Percentiles rank a stretch among this genome's conserved stretches.
These are phyloP conservation scores for Leptinotarsa rubiginosa DNA, from an alignment of 2,888 invertebrate species.

Conservation along the genomic window DNA sequence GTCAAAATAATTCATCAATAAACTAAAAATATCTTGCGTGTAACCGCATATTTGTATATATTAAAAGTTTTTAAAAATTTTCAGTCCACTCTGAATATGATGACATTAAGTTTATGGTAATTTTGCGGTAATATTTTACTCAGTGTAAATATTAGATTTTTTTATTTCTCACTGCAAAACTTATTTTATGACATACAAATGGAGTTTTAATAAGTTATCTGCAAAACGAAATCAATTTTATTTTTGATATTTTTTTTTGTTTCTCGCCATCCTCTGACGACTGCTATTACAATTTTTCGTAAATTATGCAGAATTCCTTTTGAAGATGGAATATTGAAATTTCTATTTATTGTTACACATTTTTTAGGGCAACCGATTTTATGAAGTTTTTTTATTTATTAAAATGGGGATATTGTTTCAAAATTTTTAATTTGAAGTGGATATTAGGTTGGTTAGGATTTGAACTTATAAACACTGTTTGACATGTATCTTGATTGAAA, in stretches of 20 bases:
- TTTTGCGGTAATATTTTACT: slow-evolving; percentile 64
- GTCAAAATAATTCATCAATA: too few relatives aligned
- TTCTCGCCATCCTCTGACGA: slow-evolving; percentile 29
- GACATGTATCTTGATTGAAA: slow-evolving; percentile 8
- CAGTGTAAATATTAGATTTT: slow-evolving; percentile 47
- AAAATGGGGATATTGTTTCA: slow-evolving; percentile 36
- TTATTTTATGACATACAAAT: slow-evolving; percentile 44
- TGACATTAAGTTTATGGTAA: slow-evolving; percentile 17
- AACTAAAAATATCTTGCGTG: too few relatives aligned
- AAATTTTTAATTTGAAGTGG: slow-evolving; percentile 1
- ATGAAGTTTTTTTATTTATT: slow-evolving; percentile 26
- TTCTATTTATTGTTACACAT: slow-evolving; percentile 22
- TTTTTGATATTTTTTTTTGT: slow-evolving; percentile 41
- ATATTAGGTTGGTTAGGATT: slow-evolving; percentile 10
- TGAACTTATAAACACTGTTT: slow-evolving; percentile 6
- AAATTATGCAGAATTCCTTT: slow-evolving; percentile 18
- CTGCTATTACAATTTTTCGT: slow-evolving; percentile 28
- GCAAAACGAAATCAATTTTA: slow-evolving; percentile 41
- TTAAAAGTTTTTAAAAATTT: neutral
- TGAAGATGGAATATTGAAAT: slow-evolving; percentile 20
- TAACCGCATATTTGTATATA: too few relatives aligned
- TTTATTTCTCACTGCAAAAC: slow-evolving; percentile 38
- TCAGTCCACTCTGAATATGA: slow-evolving; percentile 27
- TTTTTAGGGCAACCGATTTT: slow-evolving; percentile 28
- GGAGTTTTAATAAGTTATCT: slow-evolving; percentile 56